phyloP scores from a whole-genome alignment of 2,888 invertebrate species.

The Xestia rhomboidea region DNA sequence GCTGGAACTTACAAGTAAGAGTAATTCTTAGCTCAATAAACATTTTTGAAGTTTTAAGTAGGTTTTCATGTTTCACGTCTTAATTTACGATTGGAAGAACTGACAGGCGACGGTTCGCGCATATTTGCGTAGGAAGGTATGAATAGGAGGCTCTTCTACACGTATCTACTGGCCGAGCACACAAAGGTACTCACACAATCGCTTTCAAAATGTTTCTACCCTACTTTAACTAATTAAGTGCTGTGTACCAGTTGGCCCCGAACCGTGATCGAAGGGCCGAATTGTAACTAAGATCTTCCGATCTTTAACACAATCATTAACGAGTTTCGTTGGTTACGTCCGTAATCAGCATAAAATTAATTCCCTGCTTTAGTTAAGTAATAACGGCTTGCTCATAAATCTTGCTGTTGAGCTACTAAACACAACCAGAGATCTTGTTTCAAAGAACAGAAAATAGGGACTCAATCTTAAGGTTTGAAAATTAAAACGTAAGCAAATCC shows the following conservation, averaged over 20 bases:
- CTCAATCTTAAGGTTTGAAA: constrained; percentile 45
- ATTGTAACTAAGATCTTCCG: constrained; percentile 28
- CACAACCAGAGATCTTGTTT: constrained; percentile 39
- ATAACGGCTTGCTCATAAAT: constrained; percentile 27
- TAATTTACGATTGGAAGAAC: constrained; percentile 58
- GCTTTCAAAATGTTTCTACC: constrained; percentile 68
- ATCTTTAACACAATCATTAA: constrained; percentile 26
- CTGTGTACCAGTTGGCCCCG: constrained; percentile 63
- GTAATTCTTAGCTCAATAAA: constrained; percentile 53
- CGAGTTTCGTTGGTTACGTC: neutral
- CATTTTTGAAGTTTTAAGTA: constrained; percentile 65
- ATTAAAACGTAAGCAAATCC: constrained; percentile 41
- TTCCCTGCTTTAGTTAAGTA: constrained; percentile 5
- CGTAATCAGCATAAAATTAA: neutral
- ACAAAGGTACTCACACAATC: constrained; percentile 68
- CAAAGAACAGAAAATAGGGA: constrained; percentile 43
- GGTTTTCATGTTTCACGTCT: constrained; percentile 65
- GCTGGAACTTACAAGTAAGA: constrained; percentile 40
- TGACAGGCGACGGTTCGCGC: constrained; percentile 54
- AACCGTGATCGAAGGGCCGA: constrained; percentile 55
- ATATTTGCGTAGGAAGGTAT: constrained; percentile 62
- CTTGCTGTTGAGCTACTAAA: constrained; percentile 22
- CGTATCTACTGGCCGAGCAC: constrained; percentile 54
- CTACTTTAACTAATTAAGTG: constrained; percentile 72
- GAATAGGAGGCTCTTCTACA: constrained; percentile 52